Evolutionary conservation across 30 jellyfish, hydroid and myxozoan genomes (phyloP), one percentile per base, ranked within the genome.

Genomic region (Aurelia sp.): DNA sequence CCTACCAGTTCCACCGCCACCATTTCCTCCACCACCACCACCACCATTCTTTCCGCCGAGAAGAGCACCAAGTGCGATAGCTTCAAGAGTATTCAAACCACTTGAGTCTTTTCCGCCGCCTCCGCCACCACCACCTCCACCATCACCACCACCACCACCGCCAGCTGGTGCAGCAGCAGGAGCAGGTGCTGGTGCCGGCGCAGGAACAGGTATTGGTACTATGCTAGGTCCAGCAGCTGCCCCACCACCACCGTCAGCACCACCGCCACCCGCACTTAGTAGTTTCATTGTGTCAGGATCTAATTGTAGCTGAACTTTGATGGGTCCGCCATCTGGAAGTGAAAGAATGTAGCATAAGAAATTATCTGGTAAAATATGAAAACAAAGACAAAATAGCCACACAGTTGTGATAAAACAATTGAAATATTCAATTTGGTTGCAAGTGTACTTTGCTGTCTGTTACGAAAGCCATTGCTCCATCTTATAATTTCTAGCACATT

Each of bases 11-110:
- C 55, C 55, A 44, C 96, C 92, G 13, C 89, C 92, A 4, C 94
- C 94, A 27, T 52, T 72, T 23, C 78, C 78, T 62, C 89, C 90
- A 44, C 88, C 88, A 48, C 94, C 94, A 37, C 89, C 89, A 0
- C 93, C 93, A 55, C 95, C 95, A 59, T 77, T 73, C 84, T 87
- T 87, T 71, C 94, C 92, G 48, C 96, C 97, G 31, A 91, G 97
- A 12, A 91, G 76, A 31, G 97, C 97, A 62, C 97, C 97, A 37
- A 91, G 92, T 4, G 97, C 97, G 35, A 91, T 93, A 31, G 97
- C 97, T 78, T 91, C 96, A 1, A 91, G 85, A 12, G 98, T 91
- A 79, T 87, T 87, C 27, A 91, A 60, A 47, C 94, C 97, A 69
- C 76, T 78, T 62, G 89, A 72, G 33, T 78, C 96, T 60, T 78